These are phyloP conservation scores for Thera britannica DNA, from an alignment of 2,888 invertebrate species.

Conservation along the genomic window DNA sequence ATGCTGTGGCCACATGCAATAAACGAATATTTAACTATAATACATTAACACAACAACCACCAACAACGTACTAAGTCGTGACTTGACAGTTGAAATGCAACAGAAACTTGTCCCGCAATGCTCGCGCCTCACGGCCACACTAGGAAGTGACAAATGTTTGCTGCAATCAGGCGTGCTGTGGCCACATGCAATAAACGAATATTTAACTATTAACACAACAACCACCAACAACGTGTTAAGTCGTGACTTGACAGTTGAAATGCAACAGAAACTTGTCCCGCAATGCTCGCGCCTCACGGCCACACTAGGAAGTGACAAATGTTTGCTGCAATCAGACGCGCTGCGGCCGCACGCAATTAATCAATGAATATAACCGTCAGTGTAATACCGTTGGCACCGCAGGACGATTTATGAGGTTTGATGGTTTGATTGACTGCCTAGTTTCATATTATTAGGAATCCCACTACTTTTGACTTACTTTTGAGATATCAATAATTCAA, in stretches of 20 bases:
- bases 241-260: slow-evolving; percentile 3
- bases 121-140: slow-evolving; percentile 22
- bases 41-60: too few relatives aligned
- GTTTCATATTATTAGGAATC: neutral
- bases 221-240: too few relatives aligned
- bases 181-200: too few relatives aligned
- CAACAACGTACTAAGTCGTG: too few relatives aligned
- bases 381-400: slow-evolving; percentile 28
- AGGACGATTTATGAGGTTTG: slow-evolving; percentile 27
- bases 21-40: too few relatives aligned
- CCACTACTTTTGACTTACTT: too few relatives aligned
- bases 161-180: slow-evolving; percentile 66
- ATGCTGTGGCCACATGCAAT: slow-evolving; percentile 17
- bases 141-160: slow-evolving; percentile 71
- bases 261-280: slow-evolving; percentile 15
- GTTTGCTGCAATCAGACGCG: slow-evolving; percentile 69
- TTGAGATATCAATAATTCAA: too few relatives aligned
- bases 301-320: slow-evolving; percentile 64
- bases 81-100: slow-evolving; percentile 7
- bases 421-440: slow-evolving; percentile 21
- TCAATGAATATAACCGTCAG: slow-evolving; percentile 49
- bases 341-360: slow-evolving; percentile 59
- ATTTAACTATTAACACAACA: too few relatives aligned
- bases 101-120: slow-evolving; percentile 16
- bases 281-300: slow-evolving; percentile 14